Conservation (phyloP, 2,113 vertebrate species). For the Etia nguti region DNA sequence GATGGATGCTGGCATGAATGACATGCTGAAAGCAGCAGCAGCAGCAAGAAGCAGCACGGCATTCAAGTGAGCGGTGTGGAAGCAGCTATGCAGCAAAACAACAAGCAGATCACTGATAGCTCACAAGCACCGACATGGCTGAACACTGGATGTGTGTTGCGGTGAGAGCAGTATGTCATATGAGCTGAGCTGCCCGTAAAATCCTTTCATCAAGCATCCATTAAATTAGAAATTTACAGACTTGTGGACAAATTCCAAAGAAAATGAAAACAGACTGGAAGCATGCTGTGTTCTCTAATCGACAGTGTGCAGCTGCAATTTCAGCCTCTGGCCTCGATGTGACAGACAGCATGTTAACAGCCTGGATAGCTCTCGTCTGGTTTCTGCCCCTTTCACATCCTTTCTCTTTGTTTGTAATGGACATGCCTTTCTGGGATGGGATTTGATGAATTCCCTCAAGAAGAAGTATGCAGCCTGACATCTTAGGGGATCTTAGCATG, state of each 20-base stretch:
- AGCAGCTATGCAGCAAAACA: neutral
- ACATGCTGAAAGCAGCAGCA: neutral
- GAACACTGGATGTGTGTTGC: neutral
- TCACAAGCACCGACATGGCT: neutral
- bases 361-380: neutral
- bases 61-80: neutral
- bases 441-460: neutral
- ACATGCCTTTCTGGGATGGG: neutral
- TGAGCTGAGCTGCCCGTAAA: neutral
- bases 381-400: neutral
- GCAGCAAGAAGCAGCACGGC: neutral
- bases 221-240: neutral
- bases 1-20: neutral
- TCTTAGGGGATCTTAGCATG: neutral
- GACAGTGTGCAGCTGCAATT: neutral
- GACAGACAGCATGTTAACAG: neutral
- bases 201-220: neutral
- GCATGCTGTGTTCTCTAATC: neutral
- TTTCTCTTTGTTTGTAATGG: neutral
- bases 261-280: neutral
- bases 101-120: neutral
- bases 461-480: neutral
- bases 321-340: neutral
- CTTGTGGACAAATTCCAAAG: neutral
- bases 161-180: neutral